Percentiles rank a stretch among this genome's conserved stretches.
These are phyloP conservation scores for Drosophila ananassae DNA, from an alignment of 1,140 invertebrate genomes.

Conservation along the genomic window DNA sequence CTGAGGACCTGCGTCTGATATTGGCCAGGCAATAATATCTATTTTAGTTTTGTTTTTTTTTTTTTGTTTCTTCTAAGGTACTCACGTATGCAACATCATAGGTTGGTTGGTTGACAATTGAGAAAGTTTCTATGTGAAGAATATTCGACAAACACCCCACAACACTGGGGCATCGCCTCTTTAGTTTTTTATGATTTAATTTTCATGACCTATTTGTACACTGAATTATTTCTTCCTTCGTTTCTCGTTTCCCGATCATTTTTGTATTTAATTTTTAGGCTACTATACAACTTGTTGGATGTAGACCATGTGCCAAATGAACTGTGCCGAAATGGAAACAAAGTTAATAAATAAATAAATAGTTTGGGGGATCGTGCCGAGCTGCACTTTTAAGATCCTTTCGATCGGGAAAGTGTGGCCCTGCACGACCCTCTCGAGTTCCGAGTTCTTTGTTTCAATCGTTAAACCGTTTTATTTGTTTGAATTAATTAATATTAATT, in stretches of 20 bases:
- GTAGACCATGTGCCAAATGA: constrained; percentile 34
- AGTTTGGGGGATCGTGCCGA: constrained; percentile 19
- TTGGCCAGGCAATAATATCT: constrained; percentile 36
- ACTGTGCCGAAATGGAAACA: constrained; percentile 26
- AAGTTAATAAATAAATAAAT: constrained; percentile 36
- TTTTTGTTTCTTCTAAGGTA: constrained; percentile 63
- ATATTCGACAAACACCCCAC: constrained; percentile 34
- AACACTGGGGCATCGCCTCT: not conserved
- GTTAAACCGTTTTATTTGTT: constrained; percentile 66
- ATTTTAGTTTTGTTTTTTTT: constrained; percentile 45
- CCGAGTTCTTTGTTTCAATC: constrained; percentile 58
- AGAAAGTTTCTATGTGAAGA: constrained; percentile 33
- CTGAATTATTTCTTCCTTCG: constrained; percentile 9
- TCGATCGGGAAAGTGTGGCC: constrained; percentile 5
- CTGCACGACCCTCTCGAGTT: constrained; percentile 20
- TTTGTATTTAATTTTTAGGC: too few species aligned
- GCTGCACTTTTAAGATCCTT: constrained; percentile 13
- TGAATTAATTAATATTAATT: constrained; percentile 76
- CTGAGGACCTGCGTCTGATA: constrained; percentile 26
- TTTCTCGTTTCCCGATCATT: not conserved
- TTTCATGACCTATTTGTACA: constrained; percentile 45
- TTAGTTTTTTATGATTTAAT: constrained; percentile 23
- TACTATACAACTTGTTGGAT: constrained; percentile 12
- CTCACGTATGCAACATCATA: constrained; percentile 68
- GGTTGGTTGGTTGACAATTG: constrained; percentile 35